These are phyloP conservation scores for Onchidella celtica DNA, from an alignment of 2,888 invertebrate species.

Conservation along the genomic window DNA sequence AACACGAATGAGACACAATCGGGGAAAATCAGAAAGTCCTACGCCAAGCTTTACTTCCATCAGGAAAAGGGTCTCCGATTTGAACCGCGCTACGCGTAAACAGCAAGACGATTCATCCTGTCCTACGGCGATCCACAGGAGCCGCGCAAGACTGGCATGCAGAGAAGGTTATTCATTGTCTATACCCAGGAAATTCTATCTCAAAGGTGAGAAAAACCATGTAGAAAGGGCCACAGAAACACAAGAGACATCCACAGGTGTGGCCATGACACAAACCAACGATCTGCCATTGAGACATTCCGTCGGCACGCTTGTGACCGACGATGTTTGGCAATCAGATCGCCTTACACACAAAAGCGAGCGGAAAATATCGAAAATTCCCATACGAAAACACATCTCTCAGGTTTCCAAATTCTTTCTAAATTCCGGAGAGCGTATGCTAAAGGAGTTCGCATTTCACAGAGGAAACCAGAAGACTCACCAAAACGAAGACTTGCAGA, in stretches of 20 bases:
- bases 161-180: no score
- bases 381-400: no score
- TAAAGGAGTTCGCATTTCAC: no score
- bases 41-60: not conserved
- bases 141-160: no score
- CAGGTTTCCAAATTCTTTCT: no score
- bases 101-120: not conserved
- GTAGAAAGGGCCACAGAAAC: no score
- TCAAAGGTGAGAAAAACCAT: no score
- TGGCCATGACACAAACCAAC: not conserved
- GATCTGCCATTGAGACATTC: not conserved
- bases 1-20: not conserved
- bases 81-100: not conserved
- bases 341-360: not conserved
- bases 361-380: no score
- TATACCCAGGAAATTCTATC: no score
- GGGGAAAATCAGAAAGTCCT: not conserved
- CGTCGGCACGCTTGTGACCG: not conserved
- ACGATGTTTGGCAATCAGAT: not conserved
- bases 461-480: no score
- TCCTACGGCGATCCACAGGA: not conserved
- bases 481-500: no score
- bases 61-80: not conserved
- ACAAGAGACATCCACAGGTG: not conserved
- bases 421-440: no score